These are phyloP conservation scores for Actinernus sp. DNA, from an alignment of 92 coral and sea anemone genomes.

Conservation along the genomic window DNA sequence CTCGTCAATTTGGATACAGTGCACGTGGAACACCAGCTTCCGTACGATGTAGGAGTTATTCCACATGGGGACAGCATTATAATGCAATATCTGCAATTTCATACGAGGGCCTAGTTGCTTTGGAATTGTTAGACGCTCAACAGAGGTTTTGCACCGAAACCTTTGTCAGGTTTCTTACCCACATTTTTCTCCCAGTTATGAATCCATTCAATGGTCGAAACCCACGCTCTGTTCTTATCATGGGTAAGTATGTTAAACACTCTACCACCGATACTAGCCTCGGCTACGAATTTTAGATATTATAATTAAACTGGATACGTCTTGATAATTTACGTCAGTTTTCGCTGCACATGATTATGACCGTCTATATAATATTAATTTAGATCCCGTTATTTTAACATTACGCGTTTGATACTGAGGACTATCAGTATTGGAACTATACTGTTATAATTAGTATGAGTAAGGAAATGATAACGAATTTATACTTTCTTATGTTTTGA, in stretches of 20 bases:
- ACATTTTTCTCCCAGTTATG: constrained; percentile 41
- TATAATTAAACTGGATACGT: too few species aligned
- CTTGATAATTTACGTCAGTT: too few species aligned
- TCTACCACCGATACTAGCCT: background rate
- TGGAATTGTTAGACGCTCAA: constrained; percentile 19
- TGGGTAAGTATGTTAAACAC: constrained; percentile 23
- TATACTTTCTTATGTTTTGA: background rate
- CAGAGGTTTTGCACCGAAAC: constrained; percentile 17
- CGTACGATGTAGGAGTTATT: constrained; percentile 5
- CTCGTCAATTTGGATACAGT: constrained; percentile 45
- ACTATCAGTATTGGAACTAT: too few species aligned
- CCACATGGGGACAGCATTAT: constrained; percentile 34
- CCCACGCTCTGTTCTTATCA: constrained; percentile 40
- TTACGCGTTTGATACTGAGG: too few species aligned
- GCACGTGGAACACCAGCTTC: constrained; percentile 15
- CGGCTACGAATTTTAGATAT: too few species aligned
- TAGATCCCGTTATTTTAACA: too few species aligned
- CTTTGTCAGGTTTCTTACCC: constrained; percentile 28
- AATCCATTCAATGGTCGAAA: constrained; percentile 48
- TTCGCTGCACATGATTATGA: too few species aligned
- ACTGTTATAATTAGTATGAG: too few species aligned
- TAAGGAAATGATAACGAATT: too few species aligned
- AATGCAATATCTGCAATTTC: constrained; percentile 32
- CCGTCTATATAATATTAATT: too few species aligned
- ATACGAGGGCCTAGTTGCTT: constrained; percentile 40